These are phyloP conservation scores for Sphaeridia pumilis DNA, from an alignment of 2,888 invertebrate species.

Conservation along the genomic window DNA sequence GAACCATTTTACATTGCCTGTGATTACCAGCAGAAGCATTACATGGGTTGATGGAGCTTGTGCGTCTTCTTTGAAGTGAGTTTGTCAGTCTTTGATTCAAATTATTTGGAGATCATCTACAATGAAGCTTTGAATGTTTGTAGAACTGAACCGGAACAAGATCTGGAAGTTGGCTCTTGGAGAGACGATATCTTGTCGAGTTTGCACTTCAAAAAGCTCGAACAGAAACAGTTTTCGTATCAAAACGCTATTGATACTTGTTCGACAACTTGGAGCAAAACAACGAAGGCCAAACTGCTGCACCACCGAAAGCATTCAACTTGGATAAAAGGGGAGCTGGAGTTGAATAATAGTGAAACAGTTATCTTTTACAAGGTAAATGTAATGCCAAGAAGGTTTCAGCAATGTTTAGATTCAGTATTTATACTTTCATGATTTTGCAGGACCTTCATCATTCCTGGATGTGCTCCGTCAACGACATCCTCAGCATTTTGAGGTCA, in stretches of 20 bases:
- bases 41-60: conserved; percentile 34
- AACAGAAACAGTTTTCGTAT: conserved; percentile 21
- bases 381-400: neutral
- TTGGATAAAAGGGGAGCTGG: conserved; percentile 27
- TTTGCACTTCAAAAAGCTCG: conserved; percentile 23
- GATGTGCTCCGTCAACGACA: conserved; percentile 26
- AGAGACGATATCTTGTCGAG: conserved; percentile 30
- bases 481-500: conserved; percentile 24
- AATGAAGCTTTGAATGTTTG: no score
- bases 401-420: no score
- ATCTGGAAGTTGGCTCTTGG: conserved; percentile 35
- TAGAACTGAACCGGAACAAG: conserved; percentile 14
- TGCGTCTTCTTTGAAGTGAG: conserved; percentile 18
- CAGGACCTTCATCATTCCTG: conserved; percentile 23
- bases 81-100: no score
- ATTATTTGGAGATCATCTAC: no score
- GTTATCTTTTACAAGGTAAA: conserved; percentile 31
- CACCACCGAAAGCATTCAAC: conserved; percentile 19
- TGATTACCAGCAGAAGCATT: conserved; percentile 7
- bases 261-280: conserved; percentile 27
- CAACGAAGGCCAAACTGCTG: conserved; percentile 21
- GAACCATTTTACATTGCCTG: neutral
- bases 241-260: conserved; percentile 27
- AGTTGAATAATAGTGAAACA: conserved; percentile 32
- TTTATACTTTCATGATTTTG: no score